Percentiles rank a stretch among this genome's conserved stretches.
phyloP scores from a whole-genome alignment of 1,140 invertebrate species.

The Battus philenor region DNA sequence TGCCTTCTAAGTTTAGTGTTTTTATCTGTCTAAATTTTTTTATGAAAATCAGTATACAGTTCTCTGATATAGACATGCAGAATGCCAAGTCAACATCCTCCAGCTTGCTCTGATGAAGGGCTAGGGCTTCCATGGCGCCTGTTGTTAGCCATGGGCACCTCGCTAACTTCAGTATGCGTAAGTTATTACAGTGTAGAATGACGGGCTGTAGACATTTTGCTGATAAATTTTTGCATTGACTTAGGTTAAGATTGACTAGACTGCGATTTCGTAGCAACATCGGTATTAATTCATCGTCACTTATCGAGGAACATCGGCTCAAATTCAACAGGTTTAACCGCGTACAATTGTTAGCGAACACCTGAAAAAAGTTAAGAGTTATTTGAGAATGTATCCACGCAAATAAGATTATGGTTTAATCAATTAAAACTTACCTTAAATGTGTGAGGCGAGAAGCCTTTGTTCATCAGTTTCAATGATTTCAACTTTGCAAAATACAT shows the following conservation, averaged over 20 bases:
- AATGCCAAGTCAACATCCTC: slow-evolving; percentile 77
- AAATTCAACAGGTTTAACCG: slow-evolving; percentile 72
- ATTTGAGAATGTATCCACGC: slow-evolving; percentile 1
- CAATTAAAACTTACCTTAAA: slow-evolving; percentile 49
- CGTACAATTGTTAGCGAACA: slow-evolving; percentile 64
- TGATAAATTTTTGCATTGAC: slow-evolving; percentile 75
- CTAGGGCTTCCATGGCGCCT: slow-evolving; percentile 75
- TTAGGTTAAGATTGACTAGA: slow-evolving; percentile 73
- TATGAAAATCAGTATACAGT: slow-evolving; percentile 76
- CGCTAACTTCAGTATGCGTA: slow-evolving; percentile 71
- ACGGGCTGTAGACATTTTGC: slow-evolving; percentile 76
- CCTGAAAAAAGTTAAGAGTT: too few species aligned
- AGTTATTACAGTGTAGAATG: slow-evolving; percentile 75
- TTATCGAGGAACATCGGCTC: slow-evolving; percentile 65
- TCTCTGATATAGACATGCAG: slow-evolving; percentile 73
- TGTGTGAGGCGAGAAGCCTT: slow-evolving; percentile 56
- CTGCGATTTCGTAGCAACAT: slow-evolving; percentile 68
- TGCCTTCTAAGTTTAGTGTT: slow-evolving; percentile 74
- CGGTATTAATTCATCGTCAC: slow-evolving; percentile 71
- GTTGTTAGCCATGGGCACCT: slow-evolving; percentile 77
- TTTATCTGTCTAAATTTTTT: slow-evolving; percentile 74
- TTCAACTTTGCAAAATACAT: slow-evolving; percentile 66
- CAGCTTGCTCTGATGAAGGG: slow-evolving; percentile 73
- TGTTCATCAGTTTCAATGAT: slow-evolving; percentile 62
- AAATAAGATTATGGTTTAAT: too few species aligned